Evolutionary conservation across 1,140 invertebrate genomes (phyloP), one percentile per base, ranked within the genome.

Genomic region (Drosophila rufa): DNA sequence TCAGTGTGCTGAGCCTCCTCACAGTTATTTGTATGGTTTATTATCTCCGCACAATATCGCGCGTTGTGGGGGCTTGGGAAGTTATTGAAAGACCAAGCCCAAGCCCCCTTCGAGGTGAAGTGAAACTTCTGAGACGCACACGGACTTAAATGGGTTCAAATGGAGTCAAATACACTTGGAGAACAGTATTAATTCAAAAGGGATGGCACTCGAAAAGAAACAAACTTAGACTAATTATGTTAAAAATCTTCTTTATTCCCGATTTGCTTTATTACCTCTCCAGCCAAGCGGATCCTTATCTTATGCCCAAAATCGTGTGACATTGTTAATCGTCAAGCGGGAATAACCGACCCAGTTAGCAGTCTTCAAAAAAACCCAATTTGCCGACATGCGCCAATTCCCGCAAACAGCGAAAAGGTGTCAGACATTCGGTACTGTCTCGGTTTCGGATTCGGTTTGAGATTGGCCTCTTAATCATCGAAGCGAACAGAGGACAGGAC

Each of bases 1-100:
- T 43, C 27, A 57, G 60, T 38, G 12, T 19, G 50, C 50, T 53
- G 6, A 27, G 33, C 33, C 11, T 19, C 30, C 43, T 64, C 40
- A 40, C 56, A 57, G 75, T 77, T 78, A 78, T 78, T 78, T 78
- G 75, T 78, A 78, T 68, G 73, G 62, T 69, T 78, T 59, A 60
- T 78, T 78, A 78, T 78, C 75, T 61, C 17, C 22, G 43, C 64
- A 69, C 75, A 67, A 77, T 60, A 77, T 77, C 75, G 61, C 82
- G 74, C 42, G 51, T 51, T 47, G 82, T 86, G 82, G 84, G 79
- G 82, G 82, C 82, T 86, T 85, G 82, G 75, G 87, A 87, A 86
- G 82, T 87, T 86, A 86, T 86, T 83, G 83, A 84, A 56, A 56
- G 53, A 56, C 53, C 53, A 40, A 36, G 40, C 79, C 82, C 58